Base-by-base conservation (phyloP, 2,888 invertebrate genomes). In the Acanthoscelides obtectus region DNA sequence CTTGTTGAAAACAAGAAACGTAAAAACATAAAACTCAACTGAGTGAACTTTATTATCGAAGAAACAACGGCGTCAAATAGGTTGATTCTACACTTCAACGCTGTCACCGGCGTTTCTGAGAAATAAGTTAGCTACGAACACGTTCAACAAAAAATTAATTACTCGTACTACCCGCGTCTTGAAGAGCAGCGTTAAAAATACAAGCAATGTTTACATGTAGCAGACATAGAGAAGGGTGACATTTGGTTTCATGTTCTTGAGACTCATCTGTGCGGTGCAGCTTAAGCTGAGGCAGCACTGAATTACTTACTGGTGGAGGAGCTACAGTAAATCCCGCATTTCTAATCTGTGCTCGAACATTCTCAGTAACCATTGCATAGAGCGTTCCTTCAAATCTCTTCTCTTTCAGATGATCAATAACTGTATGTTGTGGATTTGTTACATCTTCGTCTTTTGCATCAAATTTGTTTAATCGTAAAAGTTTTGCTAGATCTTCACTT, bases 331-430 rank as follows among this genome's bases (percentile, higher is more conserved):
- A 86, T 17, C 89, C 90, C 70, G 84, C 79, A 0, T 85, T 80
- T 70, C 80, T 79, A 20, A 90, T 76, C 19, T 86, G 79, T 0
- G 81, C 76, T 1, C 82, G 79, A 0, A 88, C 86, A 70, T 85
- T 79, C 0, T 80, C 22, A 67, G 87, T 86, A 0, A 86, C 81
- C 0, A 89, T 82, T 2, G 88, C 86, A 70, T 85, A 89, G 0
- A 88, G 82, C 73, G 87, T 84, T 70, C 87, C 89, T 19, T 86
- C 78, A 72, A 90, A 89, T 22, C 88, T 84, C 0, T 86, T 77
- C 2, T 86, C 87, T 76, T 89, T 88, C 64, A 90, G 80, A 74
- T 89, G 89, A 76, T 88, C 87, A 0, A 85, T 84, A 64, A 89
- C 87, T 0, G 89, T 89, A 27, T 82, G 78, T 0, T 88, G 86